These are phyloP conservation scores for Mythimna ferrago DNA, from an alignment of 2,888 invertebrate species.

Conservation along the genomic window DNA sequence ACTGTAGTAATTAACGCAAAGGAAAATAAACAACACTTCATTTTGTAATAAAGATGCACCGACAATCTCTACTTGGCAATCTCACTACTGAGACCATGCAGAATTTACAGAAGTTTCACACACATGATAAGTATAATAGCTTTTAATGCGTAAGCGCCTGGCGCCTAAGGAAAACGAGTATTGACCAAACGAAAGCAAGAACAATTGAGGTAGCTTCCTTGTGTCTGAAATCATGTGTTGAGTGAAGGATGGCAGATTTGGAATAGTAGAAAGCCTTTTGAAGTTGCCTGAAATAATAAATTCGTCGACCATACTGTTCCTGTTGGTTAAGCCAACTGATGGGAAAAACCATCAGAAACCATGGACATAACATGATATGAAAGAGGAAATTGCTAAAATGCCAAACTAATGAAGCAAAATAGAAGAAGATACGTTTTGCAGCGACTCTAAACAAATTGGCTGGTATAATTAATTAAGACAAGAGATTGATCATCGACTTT, in stretches of 20 bases:
- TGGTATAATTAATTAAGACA: background rate
- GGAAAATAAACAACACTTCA: constrained; percentile 56
- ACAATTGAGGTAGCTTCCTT: background rate
- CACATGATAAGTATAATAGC: background rate
- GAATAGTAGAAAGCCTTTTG: background rate
- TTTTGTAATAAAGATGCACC: constrained; percentile 62
- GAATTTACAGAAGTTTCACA: constrained; percentile 38
- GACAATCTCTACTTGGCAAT: constrained; percentile 67
- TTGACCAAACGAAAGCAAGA: background rate
- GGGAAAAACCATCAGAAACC: background rate
- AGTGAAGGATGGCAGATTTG: constrained; percentile 5
- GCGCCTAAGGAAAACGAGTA: background rate
- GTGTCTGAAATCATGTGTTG: constrained; percentile 17
- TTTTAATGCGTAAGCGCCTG: constrained; percentile 4
- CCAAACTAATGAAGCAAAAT: background rate
- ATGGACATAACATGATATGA: background rate
- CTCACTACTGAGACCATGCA: constrained; percentile 34
- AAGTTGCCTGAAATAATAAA: background rate
- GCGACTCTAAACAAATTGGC: background rate
- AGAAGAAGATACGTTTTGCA: background rate
- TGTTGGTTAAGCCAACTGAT: background rate
- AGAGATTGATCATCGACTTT: background rate
- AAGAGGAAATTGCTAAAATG: background rate
- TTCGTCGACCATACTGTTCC: background rate
- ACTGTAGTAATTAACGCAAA: constrained; percentile 61